Conservation (phyloP, 64 coral and sea anemone genomes). For the Stichodactyla helianthus region DNA sequence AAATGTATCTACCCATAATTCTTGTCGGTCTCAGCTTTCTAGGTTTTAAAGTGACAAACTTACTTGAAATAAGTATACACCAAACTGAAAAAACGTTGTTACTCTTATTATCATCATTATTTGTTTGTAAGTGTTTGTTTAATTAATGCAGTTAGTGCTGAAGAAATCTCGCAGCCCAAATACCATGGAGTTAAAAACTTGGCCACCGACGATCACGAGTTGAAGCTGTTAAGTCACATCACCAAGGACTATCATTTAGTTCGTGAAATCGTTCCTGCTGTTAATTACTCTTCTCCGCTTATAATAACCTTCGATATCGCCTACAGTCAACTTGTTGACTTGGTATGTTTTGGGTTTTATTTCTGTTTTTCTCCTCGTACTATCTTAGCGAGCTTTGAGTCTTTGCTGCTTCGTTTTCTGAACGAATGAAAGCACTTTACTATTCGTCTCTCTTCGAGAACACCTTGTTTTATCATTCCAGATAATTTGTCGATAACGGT, state of each 20-base stretch:
- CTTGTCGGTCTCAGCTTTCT: too few relatives aligned
- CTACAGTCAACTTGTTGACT: constrained; percentile 36
- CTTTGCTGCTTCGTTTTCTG: too few relatives aligned
- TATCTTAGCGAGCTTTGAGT: too few relatives aligned
- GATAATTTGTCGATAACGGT: too few relatives aligned
- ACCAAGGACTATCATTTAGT: constrained; percentile 14
- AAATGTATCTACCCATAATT: too few relatives aligned
- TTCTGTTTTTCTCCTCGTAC: neutral
- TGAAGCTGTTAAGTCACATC: constrained; percentile 14
- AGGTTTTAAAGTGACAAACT: too few relatives aligned
- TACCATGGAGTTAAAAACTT: neutral
- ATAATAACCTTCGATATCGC: constrained; percentile 42
- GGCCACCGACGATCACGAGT: neutral
- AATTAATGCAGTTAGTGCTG: neutral
- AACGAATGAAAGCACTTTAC: too few relatives aligned
- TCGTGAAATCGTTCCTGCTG: constrained; percentile 28
- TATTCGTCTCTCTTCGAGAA: too few relatives aligned
- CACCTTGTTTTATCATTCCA: too few relatives aligned
- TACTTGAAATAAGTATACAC: too few relatives aligned
- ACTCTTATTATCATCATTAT: too few relatives aligned
- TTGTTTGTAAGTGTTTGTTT: neutral
- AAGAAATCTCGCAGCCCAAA: neutral
- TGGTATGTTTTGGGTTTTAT: constrained; percentile 3
- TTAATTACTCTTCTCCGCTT: constrained; percentile 6
- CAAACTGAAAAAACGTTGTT: too few relatives aligned